Evolutionary conservation across 2,113 vertebrate species (phyloP), one percentile per base, ranked within the genome.

Genomic region (Murina feae): DNA sequence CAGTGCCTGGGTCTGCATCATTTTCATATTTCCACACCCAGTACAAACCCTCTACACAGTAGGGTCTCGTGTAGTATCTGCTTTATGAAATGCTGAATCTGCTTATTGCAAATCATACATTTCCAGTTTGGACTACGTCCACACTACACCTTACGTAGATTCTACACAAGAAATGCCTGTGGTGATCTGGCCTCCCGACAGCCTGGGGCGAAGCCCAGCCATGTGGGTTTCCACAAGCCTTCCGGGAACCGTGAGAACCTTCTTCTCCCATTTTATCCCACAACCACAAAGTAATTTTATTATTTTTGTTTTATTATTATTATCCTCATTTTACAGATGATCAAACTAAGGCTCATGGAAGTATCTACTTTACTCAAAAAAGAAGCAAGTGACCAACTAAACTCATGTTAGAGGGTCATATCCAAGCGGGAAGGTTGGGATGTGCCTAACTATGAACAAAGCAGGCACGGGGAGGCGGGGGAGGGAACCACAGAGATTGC

Each of bases 301-400:
- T 23, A 10, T 12, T 2, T 10, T 2, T 1, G 17, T 42, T 0
- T n/a, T 4, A 28, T 30, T 35, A 32, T 25, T 3, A 9, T 12
- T 11, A 37, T 14, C 12, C 12, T 81, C 68, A 76, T 35, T 21
- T 42, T 42, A 74, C 3, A 35, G 47, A 37, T 20, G 21, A 42
- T 51, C 21, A 37, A 79, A 66, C 23, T 11, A 37, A 80, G n/a
- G 37, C 13, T 47, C 20, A 23, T 6, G 47, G 35, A 53, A 23
- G 30, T 32, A 23, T 91, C 17, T 23, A 4, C 58, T 75, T 81
- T 63, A 68, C 14, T 74, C 32, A 42, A 25, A 42, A 85, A 75
- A 81, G n/a, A 63, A 23, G 32, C 65, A 76, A 37, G 58, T n/a
- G 21, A 68, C 12, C 58, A 86, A 35, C 53, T 9, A 39, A 69